A percentile compares a stretch with the other conserved stretches of the same genome.
phyloP scores from a whole-genome alignment of 2,113 vertebrate species.

The Etia nguti region DNA sequence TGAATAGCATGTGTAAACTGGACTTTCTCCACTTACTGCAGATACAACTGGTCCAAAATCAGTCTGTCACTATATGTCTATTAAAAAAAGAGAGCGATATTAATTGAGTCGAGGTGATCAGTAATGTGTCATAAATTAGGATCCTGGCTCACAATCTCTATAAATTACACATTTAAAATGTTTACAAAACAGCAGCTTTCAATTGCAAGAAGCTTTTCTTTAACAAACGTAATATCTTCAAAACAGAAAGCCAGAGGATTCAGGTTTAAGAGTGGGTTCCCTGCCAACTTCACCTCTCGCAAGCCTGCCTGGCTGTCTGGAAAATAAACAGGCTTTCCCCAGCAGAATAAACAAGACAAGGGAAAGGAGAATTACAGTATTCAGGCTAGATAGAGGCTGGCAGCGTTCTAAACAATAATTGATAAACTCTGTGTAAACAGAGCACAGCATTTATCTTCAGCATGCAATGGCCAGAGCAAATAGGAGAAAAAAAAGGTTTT shows the following conservation, averaged over 20 bases:
- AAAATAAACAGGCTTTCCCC: slow-evolving; percentile 37
- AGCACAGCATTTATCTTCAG: slow-evolving; percentile 1
- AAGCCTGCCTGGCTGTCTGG: slow-evolving; percentile 15
- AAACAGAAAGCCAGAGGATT: neutral
- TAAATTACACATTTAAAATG: neutral
- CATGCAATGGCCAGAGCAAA: neutral
- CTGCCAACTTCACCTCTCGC: slow-evolving; percentile 22
- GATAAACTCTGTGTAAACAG: slow-evolving; percentile 14
- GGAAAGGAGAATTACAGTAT: slow-evolving; percentile 4
- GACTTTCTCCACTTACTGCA: neutral
- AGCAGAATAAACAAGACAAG: slow-evolving; percentile 19
- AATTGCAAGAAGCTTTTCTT: neutral
- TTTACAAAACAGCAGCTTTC: slow-evolving; percentile 5
- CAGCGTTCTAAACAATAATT: slow-evolving; percentile 30
- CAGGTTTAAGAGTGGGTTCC: neutral
- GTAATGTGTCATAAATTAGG: neutral
- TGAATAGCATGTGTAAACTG: neutral
- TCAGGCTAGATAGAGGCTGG: slow-evolving; percentile 10
- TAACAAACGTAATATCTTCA: neutral
- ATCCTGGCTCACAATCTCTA: neutral
- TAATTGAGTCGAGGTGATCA: slow-evolving; percentile 3
- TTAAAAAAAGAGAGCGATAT: neutral
- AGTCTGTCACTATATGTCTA: neutral
- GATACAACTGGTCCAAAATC: neutral
- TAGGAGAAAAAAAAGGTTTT: neutral